Base-by-base conservation (phyloP, 2,797 vertebrate genomes). In the Atherinosoma microstoma region DNA sequence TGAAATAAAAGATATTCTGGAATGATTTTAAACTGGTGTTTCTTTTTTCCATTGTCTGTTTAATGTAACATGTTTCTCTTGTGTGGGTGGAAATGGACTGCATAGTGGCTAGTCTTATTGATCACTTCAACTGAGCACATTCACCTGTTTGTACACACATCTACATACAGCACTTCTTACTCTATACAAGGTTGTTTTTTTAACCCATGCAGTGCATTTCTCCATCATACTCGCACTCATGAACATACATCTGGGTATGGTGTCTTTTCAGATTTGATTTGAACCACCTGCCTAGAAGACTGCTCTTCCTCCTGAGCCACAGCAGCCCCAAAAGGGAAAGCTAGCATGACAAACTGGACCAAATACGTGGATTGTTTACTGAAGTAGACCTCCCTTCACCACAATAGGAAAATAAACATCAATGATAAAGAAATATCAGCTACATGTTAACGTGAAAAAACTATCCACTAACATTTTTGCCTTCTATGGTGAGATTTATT, bases 1-100 rank as follows among this genome's bases (percentile, higher is more conserved):
- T 83, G 66, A 84, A 94, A 93, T 94, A 92, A 94, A 94, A 90
- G 70, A 87, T 68, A 89, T 84, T 88, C 88, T 91, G 91, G 88
- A 93, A 94, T 93, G 88, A 93, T 93, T 94, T 94, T 92, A 87
- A 91, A 88, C 16, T 16, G 1, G 67, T 79, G 81, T 86, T 57
- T 76, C 74, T 20, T 84, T 73, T 69, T 58, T 13, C 20, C 6
- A 35, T 51, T 10, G 38, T 16, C 4, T 51, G 2, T 36, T 22
- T 11, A 20, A 30, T 18, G 18, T 6, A 18, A 24, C 20, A 40
- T 6, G 29, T 58, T 35, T 27, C 0, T 15, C 0, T 18, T 22
- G 3, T 67, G 27, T 42, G 13, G 38, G 27, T 42, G 13, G 38
- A 32, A 64, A 27, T 24, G 1, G 10, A 27, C 16, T 13, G 24